Base-by-base conservation (phyloP, 2,888 invertebrate genomes). In the Cheilosia soror region DNA sequence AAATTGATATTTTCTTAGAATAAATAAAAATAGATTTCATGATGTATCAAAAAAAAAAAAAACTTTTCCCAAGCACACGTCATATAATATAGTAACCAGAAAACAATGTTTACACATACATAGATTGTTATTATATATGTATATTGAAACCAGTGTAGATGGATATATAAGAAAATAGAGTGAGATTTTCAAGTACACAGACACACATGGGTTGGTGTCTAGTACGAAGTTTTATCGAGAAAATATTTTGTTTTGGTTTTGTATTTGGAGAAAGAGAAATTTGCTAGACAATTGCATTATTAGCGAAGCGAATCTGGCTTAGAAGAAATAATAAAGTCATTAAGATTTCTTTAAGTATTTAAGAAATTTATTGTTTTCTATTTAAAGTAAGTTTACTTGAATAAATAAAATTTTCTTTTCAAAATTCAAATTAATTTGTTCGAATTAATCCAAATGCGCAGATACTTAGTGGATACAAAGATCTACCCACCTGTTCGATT, bases 21-120 rank as follows among this genome's bases (percentile, higher is more conserved):
- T 66, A 65, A 60, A 71, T 80, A 80, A 71, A 84, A 84, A 84
- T 84, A 84, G 84, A 80, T 47, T 80, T 80, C 78, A 79, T 51
- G 80, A 80, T 79, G 75, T 75, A 75, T 84, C 84, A 84, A 77
- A 63, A 79, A 20, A 20, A 20, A 20, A 20, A 20, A n/a, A 83
- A 63, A 80, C 47, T 71, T 25, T 37, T 51, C 40, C 51, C 57
- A 29, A 69, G 25, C 69, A 49, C 65, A 49, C 84, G 69, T 84
- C 80, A 69, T 84, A 49, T 55, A 20, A 27, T 44, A 51, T 15
- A 47, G 47, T 47, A 47, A 47, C 15, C 15, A 47, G 57, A 78
- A 65, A 57, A 79, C 57, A 62, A 33, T 83, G 78, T 83, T 83
- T 82, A 53, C 65, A 51, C 55, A 53, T 71, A 51, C 55, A 53